Evolutionary conservation across 2,113 vertebrate species (phyloP), one percentile per base, ranked within the genome.

Genomic region (Burhinus oedicnemus): DNA sequence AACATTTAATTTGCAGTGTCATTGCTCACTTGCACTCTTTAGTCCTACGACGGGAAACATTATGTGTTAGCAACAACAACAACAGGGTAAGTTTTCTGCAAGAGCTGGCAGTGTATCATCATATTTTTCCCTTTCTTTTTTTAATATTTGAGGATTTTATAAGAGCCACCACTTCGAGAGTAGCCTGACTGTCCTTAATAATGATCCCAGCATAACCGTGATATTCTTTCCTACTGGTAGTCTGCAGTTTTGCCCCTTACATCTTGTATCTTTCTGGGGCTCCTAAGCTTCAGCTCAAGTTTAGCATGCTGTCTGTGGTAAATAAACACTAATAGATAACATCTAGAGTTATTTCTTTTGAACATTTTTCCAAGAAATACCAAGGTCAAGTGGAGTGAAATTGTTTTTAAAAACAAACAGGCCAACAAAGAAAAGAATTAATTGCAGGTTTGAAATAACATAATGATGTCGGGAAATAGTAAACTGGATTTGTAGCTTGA

Each of bases 301-400:
- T 76, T 65, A 82, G 62, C 20, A 70, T 30, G 21, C 40, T 51
- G 30, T 47, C 13, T 20, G 12, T 45, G 45, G 77, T 87, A 89
- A 94, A 93, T 74, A 91, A 94, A 54, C 84, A 74, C 81, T 76
- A 72, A 51, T 81, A 94, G 93, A 93, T 87, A 97, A 89, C 81
- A 93, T 87, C 89, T 66, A 51, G 12, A 90, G 42, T 51, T 86
- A 80, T 94, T 95, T 83, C 78, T 90, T 91, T 90, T 81, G 93
- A 93, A 85, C 62, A 23, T 55, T 87, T 95, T 95, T 93, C 95
- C 88, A 96, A 96, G 94, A 92, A 97, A 86, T 13, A 52, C 68
- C 84, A 54, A 92, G 87, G 87, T 96, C 92, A 94, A 96, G 93
- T 94, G 91, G 60, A 95, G 60, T 32, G 49, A 96, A 87, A 97